phyloP scores from a whole-genome alignment of 2,113 vertebrate species.

The Myotis brandtii region DNA sequence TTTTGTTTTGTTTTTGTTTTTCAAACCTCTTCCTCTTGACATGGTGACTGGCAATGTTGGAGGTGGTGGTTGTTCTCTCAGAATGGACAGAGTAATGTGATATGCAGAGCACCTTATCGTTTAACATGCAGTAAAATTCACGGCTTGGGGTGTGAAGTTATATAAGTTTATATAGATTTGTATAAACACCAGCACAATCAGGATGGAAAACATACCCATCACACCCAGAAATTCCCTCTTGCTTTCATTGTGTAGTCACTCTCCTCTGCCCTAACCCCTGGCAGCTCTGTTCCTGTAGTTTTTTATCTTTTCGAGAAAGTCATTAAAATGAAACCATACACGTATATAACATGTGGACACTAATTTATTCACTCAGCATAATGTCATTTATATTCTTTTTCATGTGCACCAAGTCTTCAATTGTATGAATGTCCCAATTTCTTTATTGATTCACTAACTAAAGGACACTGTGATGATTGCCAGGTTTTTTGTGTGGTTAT shows the following conservation, averaged over 20 bases:
- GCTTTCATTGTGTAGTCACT: not conserved
- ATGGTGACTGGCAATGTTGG: not conserved
- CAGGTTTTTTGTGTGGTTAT: not conserved
- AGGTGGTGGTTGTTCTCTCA: not conserved
- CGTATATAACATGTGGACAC: not conserved
- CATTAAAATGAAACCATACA: not conserved
- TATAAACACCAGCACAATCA: not conserved
- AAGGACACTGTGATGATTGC: not conserved
- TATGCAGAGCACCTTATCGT: not conserved
- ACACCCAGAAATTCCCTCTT: not conserved
- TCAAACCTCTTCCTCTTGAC: not conserved
- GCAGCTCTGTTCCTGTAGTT: not conserved
- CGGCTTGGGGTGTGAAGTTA: not conserved
- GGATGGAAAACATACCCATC: not conserved
- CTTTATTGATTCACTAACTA: not conserved
- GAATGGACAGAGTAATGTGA: not conserved
- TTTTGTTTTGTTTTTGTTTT: not conserved
- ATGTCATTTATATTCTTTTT: not conserved
- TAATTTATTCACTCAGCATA: not conserved
- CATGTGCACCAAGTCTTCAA: not conserved
- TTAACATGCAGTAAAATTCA: not conserved
- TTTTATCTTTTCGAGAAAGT: not conserved
- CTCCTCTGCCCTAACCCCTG: not conserved
- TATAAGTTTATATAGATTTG: not conserved
- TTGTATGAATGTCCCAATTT: not conserved